Base-by-base conservation (phyloP, 1,140 invertebrate genomes). In the Pseudomyrmex sp. region DNA sequence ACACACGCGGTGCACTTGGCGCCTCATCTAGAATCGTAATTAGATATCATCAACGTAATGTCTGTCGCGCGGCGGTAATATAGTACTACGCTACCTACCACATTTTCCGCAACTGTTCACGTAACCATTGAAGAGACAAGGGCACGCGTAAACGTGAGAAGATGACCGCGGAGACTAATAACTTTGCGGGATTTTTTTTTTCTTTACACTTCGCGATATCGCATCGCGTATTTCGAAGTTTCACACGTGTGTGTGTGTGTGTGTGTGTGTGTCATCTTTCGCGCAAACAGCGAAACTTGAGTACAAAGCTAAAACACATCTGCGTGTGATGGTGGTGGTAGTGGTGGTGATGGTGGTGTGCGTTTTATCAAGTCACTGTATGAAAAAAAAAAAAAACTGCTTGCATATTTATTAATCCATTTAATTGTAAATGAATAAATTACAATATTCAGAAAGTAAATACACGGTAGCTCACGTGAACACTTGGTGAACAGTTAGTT, bases 381-480 rank as follows among this genome's bases (percentile, higher is more conserved):
- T n/a, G 50, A 48, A 46, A 48, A 69, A 79, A 52, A 79, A 56
- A 58, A 79, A 52, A 79, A 56, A 58, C 23, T 18, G 9, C 13
- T 46, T 79, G 18, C 63, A 79, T 69, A 79, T 58, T 79, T 79
- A 68, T 68, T 18, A 7, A 59, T 2, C 18, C 48, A 52, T 65
- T 65, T 76, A 65, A 66, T 77, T 12, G 23, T 18, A 56, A 26
- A 20, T 35, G 23, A 26, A 77, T 77, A 68, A 44, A 77, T 77
- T 56, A 35, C 12, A 10, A 52, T 18, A 56, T 65, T 76, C 4
- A 44, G 20, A 13, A 66, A 54, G 20, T 2, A 35, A 52, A 75
- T 8, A n/a, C n/a, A 44, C 13, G 2, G 46, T 9, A 5, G 15
- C 20, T 8, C 7, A 20, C 59, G 12, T 65, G 12, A 4, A 48